Conservation (phyloP, 2,888 invertebrate genomes). For the Chrysotoxum bicinctum region DNA sequence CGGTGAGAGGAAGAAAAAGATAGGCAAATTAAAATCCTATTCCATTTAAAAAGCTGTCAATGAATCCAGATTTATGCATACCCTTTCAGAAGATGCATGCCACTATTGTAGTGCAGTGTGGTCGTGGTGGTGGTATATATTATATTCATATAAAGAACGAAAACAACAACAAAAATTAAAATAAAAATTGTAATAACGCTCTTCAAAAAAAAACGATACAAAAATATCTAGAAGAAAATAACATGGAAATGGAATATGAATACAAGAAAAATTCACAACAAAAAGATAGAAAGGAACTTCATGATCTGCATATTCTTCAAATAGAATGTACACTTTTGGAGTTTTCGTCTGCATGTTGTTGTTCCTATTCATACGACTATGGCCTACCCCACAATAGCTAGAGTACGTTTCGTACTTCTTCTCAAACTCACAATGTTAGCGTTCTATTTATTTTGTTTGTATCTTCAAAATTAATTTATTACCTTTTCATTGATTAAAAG, state of each 20-base stretch:
- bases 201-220: not conserved
- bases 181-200: conserved; percentile 7
- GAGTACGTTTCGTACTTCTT: not conserved
- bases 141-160: not conserved
- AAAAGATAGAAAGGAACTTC: conserved; percentile 1
- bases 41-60: conserved; percentile 68
- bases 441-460: conserved; percentile 15
- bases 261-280: conserved; percentile 20
- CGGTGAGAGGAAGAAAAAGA: not conserved
- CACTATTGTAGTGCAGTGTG: conserved; percentile 4
- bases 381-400: not conserved
- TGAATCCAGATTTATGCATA: conserved; percentile 65
- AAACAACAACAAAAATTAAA: not conserved
- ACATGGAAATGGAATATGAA: conserved; percentile 56
- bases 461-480: conserved; percentile 62
- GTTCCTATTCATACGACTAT: not conserved
- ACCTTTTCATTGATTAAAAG: conserved; percentile 66
- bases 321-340: conserved; percentile 14
- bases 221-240: conserved; percentile 14
- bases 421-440: not conserved
- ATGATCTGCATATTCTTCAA: conserved; percentile 60
- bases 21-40: conserved; percentile 63
- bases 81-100: conserved; percentile 48
- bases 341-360: not conserved
- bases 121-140: not conserved